Evolutionary conservation across 2,888 invertebrate genomes (phyloP).

Genomic region (Agriopis marginaria): DNA sequence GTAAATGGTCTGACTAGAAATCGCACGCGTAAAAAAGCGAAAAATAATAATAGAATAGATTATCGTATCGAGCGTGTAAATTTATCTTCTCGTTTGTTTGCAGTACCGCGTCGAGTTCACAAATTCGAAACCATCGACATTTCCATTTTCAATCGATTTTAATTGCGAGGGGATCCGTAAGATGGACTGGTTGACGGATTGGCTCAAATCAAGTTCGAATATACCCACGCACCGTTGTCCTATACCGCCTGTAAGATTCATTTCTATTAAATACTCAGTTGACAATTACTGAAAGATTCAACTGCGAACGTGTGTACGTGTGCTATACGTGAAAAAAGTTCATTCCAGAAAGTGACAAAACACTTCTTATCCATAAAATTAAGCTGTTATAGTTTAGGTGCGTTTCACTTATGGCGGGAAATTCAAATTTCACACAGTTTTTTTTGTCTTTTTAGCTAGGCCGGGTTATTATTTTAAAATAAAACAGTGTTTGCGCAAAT

Average conservation of each 20-base stretch:
- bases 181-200: neutral
- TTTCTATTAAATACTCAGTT: neutral
- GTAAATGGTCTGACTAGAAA: too few relatives aligned
- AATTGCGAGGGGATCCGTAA: neutral
- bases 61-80: neutral
- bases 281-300: too few relatives aligned
- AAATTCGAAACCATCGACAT: neutral
- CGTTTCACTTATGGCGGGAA: too few relatives aligned
- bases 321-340: too few relatives aligned
- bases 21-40: too few relatives aligned
- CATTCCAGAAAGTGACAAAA: neutral
- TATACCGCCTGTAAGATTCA: slow-evolving; percentile 4
- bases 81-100: neutral
- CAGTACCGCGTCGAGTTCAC: neutral
- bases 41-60: too few relatives aligned
- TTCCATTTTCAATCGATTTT: neutral
- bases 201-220: neutral
- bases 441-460: too few relatives aligned
- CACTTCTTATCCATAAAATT: neutral
- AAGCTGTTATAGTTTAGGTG: too few relatives aligned
- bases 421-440: too few relatives aligned
- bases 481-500: too few relatives aligned
- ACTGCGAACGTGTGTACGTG: too few relatives aligned
- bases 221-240: neutral
- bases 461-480: too few relatives aligned